Evolutionary conservation across 2,797 vertebrate species (phyloP), one percentile per base, ranked within the genome.

Genomic region (Syngnathus rostellatus): DNA sequence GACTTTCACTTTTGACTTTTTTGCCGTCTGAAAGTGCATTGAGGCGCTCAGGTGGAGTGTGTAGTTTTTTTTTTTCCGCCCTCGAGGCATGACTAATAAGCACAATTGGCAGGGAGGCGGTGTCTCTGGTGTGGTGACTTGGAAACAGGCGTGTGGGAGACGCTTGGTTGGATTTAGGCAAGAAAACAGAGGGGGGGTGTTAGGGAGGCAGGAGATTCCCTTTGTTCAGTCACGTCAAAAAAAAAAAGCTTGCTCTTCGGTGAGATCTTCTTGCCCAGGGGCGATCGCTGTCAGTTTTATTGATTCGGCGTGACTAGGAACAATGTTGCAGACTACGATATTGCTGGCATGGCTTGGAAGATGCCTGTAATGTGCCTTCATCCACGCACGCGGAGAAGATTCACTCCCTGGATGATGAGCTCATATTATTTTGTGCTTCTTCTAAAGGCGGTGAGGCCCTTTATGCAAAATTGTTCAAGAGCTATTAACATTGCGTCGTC

Each of bases 61-160:
- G 1, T 3, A 2, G 19, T 46, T 46, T 46, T 51, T 1, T n/a
- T 46, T 79, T 73, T 50, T 3, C 9, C 31, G 77, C 73, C 23
- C 68, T 74, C 66, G 75, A 72, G 48, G 69, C 55, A n/a, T 39
- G 45, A 53, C 80, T 88, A 86, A 87, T 88, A 89, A 81, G 71
- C 59, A 1, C 70, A 84, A 87, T 77, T 86, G 88, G 78, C 87
- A 88, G 80, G 70, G 16, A 16, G 12, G 12, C 5, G 17, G 54
- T 25, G 64, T 76, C 68, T 69, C 76, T 63, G 83, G 86, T 90
- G 90, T 62, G 83, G 86, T 90, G 90, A 88, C 89, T 90, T 90
- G 77, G 90, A 88, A 89, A 90, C 88, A 83, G 85, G 76, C 83
- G 67, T 80, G 81, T 86, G 82, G 83, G 86, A 86, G 80, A 84